These are phyloP conservation scores for Hippocampus abdominalis DNA, from an alignment of 2,113 vertebrate genomes.

Conservation along the genomic window DNA sequence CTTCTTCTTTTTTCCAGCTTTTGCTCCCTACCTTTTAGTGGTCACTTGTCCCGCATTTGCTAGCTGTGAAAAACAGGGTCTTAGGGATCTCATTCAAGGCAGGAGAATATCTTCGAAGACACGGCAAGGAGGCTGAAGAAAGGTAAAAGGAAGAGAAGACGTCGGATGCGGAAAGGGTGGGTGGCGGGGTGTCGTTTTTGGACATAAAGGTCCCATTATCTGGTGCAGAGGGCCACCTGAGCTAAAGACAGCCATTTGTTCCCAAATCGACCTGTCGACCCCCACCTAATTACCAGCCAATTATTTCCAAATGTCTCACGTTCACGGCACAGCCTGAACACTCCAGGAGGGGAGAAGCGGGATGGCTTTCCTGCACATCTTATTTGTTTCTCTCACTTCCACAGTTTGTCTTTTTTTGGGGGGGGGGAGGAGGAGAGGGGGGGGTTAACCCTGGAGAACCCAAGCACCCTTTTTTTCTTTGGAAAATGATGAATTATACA, in stretches of 20 bases:
- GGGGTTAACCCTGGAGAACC: too few species aligned
- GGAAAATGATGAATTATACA: too few species aligned
- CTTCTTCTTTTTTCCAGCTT: background rate
- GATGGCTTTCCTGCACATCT: conserved; percentile 49
- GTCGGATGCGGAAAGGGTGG: conserved; percentile 20
- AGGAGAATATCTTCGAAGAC: background rate
- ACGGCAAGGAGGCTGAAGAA: background rate
- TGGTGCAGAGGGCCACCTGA: conserved; percentile 75
- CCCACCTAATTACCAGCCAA: conserved; percentile 85
- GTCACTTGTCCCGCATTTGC: background rate
- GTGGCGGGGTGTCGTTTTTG: conserved; percentile 41
- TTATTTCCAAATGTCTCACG: conserved; percentile 77
- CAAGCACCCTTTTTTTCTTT: too few species aligned
- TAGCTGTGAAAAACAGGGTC: background rate
- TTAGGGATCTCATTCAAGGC: background rate
- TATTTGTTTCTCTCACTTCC: background rate
- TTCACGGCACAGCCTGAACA: conserved; percentile 60
- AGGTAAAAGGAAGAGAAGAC: conserved; percentile 1
- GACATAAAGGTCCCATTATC: conserved; percentile 67
- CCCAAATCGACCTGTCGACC: conserved; percentile 83
- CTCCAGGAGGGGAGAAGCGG: conserved; percentile 61
- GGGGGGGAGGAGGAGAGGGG: too few species aligned
- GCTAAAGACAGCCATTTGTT: conserved; percentile 84
- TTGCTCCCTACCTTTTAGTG: background rate
- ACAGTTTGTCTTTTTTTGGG: background rate